Evolutionary conservation across 2,113 vertebrate genomes (phyloP), one percentile per base, ranked within the genome.

Genomic region (Eptesicus fuscus): DNA sequence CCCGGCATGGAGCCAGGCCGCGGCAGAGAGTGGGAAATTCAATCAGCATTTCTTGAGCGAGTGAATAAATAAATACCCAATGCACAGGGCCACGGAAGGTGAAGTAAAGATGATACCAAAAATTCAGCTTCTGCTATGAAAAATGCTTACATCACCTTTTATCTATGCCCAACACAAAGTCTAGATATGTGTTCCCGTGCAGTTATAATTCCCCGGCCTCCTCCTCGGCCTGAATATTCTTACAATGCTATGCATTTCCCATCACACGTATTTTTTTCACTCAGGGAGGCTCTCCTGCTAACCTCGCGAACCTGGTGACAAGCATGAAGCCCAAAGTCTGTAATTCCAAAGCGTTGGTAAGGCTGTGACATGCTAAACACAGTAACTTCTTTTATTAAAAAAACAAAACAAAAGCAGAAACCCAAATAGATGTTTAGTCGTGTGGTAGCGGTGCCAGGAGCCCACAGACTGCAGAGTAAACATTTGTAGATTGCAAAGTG

Each of bases 281-380:
- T 97, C 96, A 96, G 96, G 74, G 91, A 97, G 96, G 73, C 87
- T 97, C 83, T 98, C 98, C 98, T 97, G 83, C 70, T 97, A 96
- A 96, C 97, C 44, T n/a, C 49, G 22, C 95, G 97, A 97, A 97
- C 76, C 96, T 97, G 93, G 56, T 83, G 96, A 95, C 97, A 96
- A 83, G 61, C 94, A 91, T 65, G 77, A 92, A 98, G 93, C 95
- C 97, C 95, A 98, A 98, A 97, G 65, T 97, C 70, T 42, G 0
- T 49, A 90, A 88, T 56, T 51, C 65, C 42, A 80, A 65, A 1
- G 56, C 10, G 9, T 65, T 32, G 53, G 56, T 59, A 12, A 88
- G 9, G 42, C 61, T 69, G 63, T 59, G 91, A 69, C 37, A 11
- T 17, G 42, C 40, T 96, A 92, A 95, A 85, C 70, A 65, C 11